A percentile compares a stretch with the other conserved stretches of the same genome.
Conservation (phyloP, 2,113 vertebrate species). For the Poeciliopsis prolifica region DNA sequence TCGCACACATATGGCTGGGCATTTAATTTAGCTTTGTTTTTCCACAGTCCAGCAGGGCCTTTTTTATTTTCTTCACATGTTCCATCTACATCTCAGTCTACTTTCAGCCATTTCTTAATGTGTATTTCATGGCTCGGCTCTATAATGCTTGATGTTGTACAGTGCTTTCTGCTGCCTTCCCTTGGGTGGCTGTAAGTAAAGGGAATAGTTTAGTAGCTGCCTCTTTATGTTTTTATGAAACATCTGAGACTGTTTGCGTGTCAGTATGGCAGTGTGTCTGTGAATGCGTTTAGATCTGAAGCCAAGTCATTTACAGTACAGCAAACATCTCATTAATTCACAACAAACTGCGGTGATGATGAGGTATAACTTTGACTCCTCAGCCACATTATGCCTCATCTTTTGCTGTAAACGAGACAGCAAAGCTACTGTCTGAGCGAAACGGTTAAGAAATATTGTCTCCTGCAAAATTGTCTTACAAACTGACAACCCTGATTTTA, state of each 20-base stretch:
- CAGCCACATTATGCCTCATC: slow-evolving; percentile 5
- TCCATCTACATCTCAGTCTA: slow-evolving; percentile 43
- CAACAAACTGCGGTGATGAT: slow-evolving; percentile 5
- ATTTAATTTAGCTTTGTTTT: slow-evolving; percentile 66
- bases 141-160: slow-evolving; percentile 56
- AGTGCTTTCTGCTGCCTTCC: slow-evolving; percentile 58
- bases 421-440: slow-evolving; percentile 10
- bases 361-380: slow-evolving; percentile 15
- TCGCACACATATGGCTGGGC: slow-evolving; percentile 42
- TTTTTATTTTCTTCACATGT: slow-evolving; percentile 26
- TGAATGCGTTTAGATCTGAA: slow-evolving; percentile 30
- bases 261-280: slow-evolving; percentile 52
- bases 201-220: slow-evolving; percentile 63
- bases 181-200: slow-evolving; percentile 54
- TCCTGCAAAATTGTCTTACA: background rate
- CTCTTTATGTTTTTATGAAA: slow-evolving; percentile 67
- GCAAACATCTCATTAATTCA: slow-evolving; percentile 13
- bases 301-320: slow-evolving; percentile 10
- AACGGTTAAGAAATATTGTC: background rate
- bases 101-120: slow-evolving; percentile 44
- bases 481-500: slow-evolving; percentile 9
- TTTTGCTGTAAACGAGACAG: slow-evolving; percentile 1
- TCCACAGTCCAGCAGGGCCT: slow-evolving; percentile 51
- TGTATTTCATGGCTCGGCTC: slow-evolving; percentile 36
- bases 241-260: slow-evolving; percentile 57